Base-by-base conservation (phyloP, 2,113 vertebrate species). In the Onychostruthus taczanowskii region DNA sequence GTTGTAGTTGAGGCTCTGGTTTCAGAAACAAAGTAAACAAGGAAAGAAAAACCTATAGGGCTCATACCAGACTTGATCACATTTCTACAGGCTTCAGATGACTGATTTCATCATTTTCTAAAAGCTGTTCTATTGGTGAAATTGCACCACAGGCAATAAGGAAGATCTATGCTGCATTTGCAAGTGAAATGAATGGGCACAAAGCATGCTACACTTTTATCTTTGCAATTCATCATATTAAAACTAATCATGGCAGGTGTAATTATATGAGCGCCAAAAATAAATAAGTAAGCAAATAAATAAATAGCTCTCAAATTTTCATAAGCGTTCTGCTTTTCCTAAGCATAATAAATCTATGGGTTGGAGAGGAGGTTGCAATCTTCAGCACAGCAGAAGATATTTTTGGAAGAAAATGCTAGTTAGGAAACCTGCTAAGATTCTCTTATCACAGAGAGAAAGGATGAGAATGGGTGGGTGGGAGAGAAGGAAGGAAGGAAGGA, bases 11-110 rank as follows among this genome's bases (percentile, higher is more conserved):
- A 26, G 24, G 18, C 18, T 91, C 44, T 89, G 21, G 3, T 44
- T 89, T 81, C 56, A 94, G 82, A 97, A 96, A 13, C 74, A 87
- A 97, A 85, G 23, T 70, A 74, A 84, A 86, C 16, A 26, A 78
- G 50, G 41, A 90, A 83, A 91, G 55, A 28, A 84, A 73, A 69
- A 3, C 33, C n/a, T 68, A 5, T 35, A 47, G 7, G 31, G 16
- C 39, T 95, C 79, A 94, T 52, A 75, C n/a, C 62, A 89, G 37
- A 56, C 23, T n/a, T 56, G 11, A 55, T 81, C n/a, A 44, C 15
- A 44, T 61, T 72, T 93, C 73, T 79, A 50, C 8, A 89, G 78
- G 24, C 41, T 93, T 84, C 69, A 70, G 43, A 53, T 83, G 68
- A 86, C 37, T 31, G 50, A 79, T 74, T 91, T 93, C 66, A 92